phyloP scores from a whole-genome alignment of 2,113 vertebrate species.

The Oryzias melastigma region DNA sequence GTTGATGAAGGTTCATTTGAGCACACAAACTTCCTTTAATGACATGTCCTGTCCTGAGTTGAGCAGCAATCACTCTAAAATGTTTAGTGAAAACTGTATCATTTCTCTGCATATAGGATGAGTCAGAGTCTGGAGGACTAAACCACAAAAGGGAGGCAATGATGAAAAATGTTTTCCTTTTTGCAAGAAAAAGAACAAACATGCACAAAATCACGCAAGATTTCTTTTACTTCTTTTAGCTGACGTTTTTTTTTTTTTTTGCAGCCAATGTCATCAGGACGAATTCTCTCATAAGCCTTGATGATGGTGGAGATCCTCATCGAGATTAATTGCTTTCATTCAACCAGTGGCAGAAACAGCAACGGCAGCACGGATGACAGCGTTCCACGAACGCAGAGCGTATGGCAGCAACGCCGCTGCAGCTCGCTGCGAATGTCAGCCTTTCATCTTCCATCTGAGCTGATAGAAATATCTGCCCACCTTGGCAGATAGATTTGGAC shows the following conservation, averaged over 20 bases:
- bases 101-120: conserved; percentile 17
- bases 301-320: conserved; percentile 21
- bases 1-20: conserved; percentile 13
- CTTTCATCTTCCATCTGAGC: conserved; percentile 52
- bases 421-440: conserved; percentile 20
- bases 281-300: conserved; percentile 3
- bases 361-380: conserved; percentile 13
- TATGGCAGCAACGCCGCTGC: neutral
- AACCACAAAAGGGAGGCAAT: neutral
- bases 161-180: conserved; percentile 3
- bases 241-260: neutral
- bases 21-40: conserved; percentile 9
- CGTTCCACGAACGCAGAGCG: conserved; percentile 18
- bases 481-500: conserved; percentile 30
- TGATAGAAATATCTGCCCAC: conserved; percentile 48
- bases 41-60: conserved; percentile 5
- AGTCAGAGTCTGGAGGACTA: conserved; percentile 28
- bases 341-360: conserved; percentile 30
- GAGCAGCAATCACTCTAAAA: conserved; percentile 3
- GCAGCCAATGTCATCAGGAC: conserved; percentile 20
- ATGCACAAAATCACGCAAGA: neutral
- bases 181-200: neutral
- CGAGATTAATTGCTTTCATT: conserved; percentile 45
- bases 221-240: neutral
- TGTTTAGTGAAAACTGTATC: conserved; percentile 10